Base-by-base conservation (phyloP, 2,888 invertebrate genomes). In the Aphrophora alni region DNA sequence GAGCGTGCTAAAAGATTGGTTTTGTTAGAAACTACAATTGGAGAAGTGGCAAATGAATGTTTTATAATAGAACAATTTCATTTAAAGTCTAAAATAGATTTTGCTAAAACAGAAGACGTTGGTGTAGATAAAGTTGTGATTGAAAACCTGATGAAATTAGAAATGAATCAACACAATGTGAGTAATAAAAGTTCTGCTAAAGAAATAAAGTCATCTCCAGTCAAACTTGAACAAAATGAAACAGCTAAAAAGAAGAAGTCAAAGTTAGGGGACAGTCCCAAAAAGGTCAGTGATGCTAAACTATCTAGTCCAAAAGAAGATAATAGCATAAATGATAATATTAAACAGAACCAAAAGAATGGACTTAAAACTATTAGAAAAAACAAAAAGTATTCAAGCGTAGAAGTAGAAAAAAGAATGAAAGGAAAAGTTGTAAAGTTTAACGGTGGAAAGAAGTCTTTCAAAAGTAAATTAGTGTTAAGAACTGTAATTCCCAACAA, bases 11-110 rank as follows among this genome's bases (percentile, higher is more conserved):
- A 24, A 59, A 38, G 73, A 0, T 1, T 33, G 24, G 8, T 24
- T 12, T 71, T 71, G n/a, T 59, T 80, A 3, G 73, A 73, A n/a
- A 28, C 68, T 0, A 75, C 75, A 8, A 70, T 80, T 27, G 75
- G 38, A 25, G 38, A n/a, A 8, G 80, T 80, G 7, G 68, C 75
- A 8, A 38, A 33, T 24, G 80, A 75, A 71, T 8, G 17, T 26
- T 71, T 26, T 71, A 10, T 28, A 10, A n/a, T 71, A 26, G 71
- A 71, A 44, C 7, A 44, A 14, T 44, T 44, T n/a, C 71, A 71
- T 71, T 27, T 26, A n/a, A 71, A 28, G 71, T 10, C 27, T 26
- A 26, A n/a, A 17, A 12, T n/a, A 1, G 10, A 5, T 8, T 25
- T 71, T 71, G 8, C 0, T 26, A 8, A 10, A 28, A 1, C 24